Base-by-base conservation (phyloP, 2,888 invertebrate species). In the Orchesella flavescens region DNA sequence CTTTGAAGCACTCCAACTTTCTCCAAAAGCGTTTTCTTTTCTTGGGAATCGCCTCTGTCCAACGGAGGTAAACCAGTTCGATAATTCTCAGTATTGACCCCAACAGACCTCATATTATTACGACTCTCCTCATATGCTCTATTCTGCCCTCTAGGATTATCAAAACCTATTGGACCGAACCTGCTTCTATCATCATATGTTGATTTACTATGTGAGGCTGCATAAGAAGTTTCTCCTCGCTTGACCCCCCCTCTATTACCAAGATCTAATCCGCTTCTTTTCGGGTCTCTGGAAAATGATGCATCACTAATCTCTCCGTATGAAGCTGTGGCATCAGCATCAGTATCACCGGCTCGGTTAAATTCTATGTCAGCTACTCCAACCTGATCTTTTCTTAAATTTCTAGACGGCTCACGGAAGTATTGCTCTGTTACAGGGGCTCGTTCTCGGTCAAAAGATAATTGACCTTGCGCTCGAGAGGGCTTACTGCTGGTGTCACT, bases 1-100 rank as follows among this genome's bases (percentile, higher is more conserved):
- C 73, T 9, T 46, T 80, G 73, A 21, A 80, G 44, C 1, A 55
- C 12, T 7, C 12, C 13, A 19, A 72, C 57, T 59, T 82, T 82
- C 1, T 71, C 75, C 1, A 34, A 1, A 21, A 76, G 17, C 1
- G 61, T 71, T n/a, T 53, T 74, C 65, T 65, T 69, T 19, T 74
- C 63, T 1, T 46, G 53, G 2, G 49, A 53, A 44, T 76, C 63
- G 13, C 53, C 74, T 21, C 69, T 59, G 2, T 69, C 63, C 21
- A 23, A 19, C 49, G 63, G 44, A 17, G 65, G 12, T 2, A 59
- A 19, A 55, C 34, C 19, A 9, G 63, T 2, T 49, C 17, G 24
- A 7, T 24, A 49, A 19, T 5, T 17, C 0, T 72, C 79, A 7
- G 79, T 79, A 17, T 79, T 79, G n/a, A 79, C 55, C 9, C 63